Base-by-base conservation (phyloP, 2,888 invertebrate species). In the Yponomeuta malinellus region DNA sequence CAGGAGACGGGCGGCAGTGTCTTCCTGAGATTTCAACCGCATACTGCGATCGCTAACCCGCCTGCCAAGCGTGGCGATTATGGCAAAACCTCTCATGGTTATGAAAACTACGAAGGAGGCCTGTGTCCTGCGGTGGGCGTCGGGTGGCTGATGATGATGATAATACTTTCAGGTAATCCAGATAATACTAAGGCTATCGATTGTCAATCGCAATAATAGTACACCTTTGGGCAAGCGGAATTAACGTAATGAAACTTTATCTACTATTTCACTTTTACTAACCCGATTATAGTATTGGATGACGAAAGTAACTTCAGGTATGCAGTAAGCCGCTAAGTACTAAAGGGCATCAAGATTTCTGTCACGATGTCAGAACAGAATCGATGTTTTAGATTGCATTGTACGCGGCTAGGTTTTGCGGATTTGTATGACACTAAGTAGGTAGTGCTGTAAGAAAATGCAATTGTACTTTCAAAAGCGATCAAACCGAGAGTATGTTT, bases 371-470 rank as follows among this genome's bases (percentile, higher is more conserved):
- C 67, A 69, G 68, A 69, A 69, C 43, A 52, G 68, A 69, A 69
- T 23, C 68, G 52, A 69, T 69, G 43, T 67, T 67, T 33, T 12
- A 67, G 64, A 33, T 67, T 67, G 52, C n/a, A 73, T 71, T 70
- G 66, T 69, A 70, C 71, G 70, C 71, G 68, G 33, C 72, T 72
- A 70, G 74, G 74, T 71, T 71, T 72, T 77, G 75, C 74, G 73
- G 74, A 52, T 69, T 29, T 29, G 66, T 52, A 52, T 48, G 52
- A 69, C 68, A 31, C 43, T 68, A 43, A 68, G 15, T 29, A 68
- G 68, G 8, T 15, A 59, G 52, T 15, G 52, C 15, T 15, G 8
- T 12, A 59, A 59, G 52, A 59, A 59, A 59, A 59, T 12, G 52
- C 52, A 59, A 59, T 59, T 59, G 52, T 15, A 59, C 15, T 59